These are phyloP conservation scores for Synergus laeviventris DNA, from an alignment of 2,888 invertebrate species.

Conservation along the genomic window DNA sequence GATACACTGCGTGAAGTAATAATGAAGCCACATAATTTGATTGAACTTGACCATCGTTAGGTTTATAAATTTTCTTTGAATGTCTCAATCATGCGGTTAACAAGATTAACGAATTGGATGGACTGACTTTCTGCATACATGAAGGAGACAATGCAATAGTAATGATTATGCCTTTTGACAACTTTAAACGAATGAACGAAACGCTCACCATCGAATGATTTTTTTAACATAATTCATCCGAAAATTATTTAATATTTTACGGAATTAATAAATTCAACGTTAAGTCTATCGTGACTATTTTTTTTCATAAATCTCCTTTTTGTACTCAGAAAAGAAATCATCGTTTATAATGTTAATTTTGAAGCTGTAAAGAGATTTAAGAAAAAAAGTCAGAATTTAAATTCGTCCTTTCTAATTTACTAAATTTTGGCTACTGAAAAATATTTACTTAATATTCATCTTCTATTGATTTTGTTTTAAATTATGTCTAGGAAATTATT, in stretches of 20 bases:
- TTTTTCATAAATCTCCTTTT: slow-evolving; percentile 14
- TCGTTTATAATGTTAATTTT: neutral
- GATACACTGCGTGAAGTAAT: neutral
- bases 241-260: too few relatives aligned
- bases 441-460: neutral
- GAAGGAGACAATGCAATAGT: slow-evolving; percentile 3
- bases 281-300: too few relatives aligned
- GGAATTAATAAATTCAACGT: too few relatives aligned
- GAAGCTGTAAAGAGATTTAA: neutral
- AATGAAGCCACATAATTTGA: neutral
- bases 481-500: neutral
- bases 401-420: slow-evolving; percentile 16
- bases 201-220: too few relatives aligned
- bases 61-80: slow-evolving; percentile 31
- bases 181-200: too few relatives aligned
- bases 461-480: neutral
- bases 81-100: neutral
- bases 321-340: slow-evolving; percentile 2
- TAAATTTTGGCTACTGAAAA: neutral
- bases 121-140: neutral
- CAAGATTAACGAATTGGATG: neutral
- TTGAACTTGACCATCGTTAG: slow-evolving; percentile 22
- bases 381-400: neutral
- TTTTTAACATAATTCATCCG: too few relatives aligned
- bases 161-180: too few relatives aligned